Conservation (phyloP, 2,113 vertebrate genomes). For the Todiramphus saurophagus region DNA sequence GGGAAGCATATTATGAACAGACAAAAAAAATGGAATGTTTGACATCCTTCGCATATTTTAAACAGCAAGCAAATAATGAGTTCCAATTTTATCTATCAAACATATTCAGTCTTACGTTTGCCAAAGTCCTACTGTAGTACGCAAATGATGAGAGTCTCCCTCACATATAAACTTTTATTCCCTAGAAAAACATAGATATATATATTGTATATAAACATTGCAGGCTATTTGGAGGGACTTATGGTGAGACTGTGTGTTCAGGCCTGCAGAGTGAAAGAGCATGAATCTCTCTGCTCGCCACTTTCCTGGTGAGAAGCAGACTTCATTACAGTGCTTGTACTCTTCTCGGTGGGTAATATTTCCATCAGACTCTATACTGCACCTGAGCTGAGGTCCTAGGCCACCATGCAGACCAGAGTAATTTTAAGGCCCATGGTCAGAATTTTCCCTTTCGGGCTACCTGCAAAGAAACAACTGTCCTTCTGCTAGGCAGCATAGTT, state of each 20-base stretch:
- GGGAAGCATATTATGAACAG: neutral
- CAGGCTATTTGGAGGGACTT: neutral
- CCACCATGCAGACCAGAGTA: neutral
- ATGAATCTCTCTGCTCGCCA: neutral
- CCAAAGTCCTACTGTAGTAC: neutral
- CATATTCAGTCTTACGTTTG: neutral
- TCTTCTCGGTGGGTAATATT: neutral
- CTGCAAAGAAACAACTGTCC: neutral
- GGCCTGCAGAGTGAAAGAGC: neutral
- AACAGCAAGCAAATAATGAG: neutral
- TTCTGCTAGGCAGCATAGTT: neutral
- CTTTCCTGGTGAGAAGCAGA: neutral
- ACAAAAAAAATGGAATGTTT: neutral
- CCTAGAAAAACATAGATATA: neutral
- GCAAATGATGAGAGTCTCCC: neutral
- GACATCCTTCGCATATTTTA: neutral
- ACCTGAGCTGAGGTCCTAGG: neutral
- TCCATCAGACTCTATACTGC: neutral
- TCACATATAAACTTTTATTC: neutral
- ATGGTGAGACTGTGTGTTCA: neutral
- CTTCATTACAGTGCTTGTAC: neutral
- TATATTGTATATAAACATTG: neutral
- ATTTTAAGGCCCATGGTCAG: neutral
- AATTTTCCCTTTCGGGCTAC: neutral
- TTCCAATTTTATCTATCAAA: neutral